Evolutionary conservation across 2,888 invertebrate species (phyloP), one percentile per base, ranked within the genome.

Genomic region (Malthinus seriepunctatus): DNA sequence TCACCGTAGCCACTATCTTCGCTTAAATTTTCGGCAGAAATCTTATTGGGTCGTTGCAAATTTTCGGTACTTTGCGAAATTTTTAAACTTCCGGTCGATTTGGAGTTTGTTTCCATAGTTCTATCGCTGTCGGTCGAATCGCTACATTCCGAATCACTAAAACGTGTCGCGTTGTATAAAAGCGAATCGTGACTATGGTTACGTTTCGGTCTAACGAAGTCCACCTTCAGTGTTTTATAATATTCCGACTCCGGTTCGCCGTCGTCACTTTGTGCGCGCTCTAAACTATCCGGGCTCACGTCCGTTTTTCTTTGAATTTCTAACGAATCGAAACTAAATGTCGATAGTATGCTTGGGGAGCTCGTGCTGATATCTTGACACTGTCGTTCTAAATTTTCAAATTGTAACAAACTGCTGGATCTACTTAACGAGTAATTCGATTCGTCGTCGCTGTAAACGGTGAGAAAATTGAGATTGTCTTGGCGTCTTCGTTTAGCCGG

Each of bases 1-100:
- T 89, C 90, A 71, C 89, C 85, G 78, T 88, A 90, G 51, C 90
- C 90, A 69, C 89, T 90, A 77, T 91, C 90, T 76, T 91, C 90
- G 72, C 90, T 90, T 64, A 91, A 81, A 81, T 90, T 90, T 74
- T 91, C 90, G 14, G 86, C 86, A 44, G 90, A 90, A 68, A 85
- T 85, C 69, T 86, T 86, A 33, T 71, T 71, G 45, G 63, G 50
- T 61, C 63, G 51, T 59, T 65, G 59, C 11, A 80, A 64, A 50
- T 74, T 78, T 54, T 80, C 80, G 60, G 76, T 78, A 65, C 79
- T 80, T 52, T 77, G 67, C 74, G 79, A 80, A n/a, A 77, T 74
- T 58, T 77, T 77, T 39, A 80, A 67, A 64, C 77, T 78, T 52
- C 67, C 78, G 68, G 62, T 79, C 62, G 74, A 80, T 73, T 51